Conservation (phyloP, 2,888 invertebrate species). For the Aphodius sticticus region DNA sequence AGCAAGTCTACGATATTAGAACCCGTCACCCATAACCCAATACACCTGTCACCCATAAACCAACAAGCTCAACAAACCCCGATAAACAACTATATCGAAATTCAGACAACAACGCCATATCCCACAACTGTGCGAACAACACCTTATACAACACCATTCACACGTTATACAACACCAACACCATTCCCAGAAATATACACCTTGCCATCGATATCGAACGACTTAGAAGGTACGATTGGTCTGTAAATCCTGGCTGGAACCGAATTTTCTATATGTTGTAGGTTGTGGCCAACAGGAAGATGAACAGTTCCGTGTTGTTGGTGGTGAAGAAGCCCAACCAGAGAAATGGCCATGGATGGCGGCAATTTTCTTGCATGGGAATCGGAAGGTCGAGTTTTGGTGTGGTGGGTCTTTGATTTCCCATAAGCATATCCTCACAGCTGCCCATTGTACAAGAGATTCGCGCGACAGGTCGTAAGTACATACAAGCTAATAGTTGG, state of each 20-base stretch:
- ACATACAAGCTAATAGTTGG: neutral
- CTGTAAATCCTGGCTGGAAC: neutral
- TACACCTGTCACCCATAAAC: conserved; percentile 10
- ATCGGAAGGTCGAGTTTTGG: conserved; percentile 88
- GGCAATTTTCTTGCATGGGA: conserved; percentile 88
- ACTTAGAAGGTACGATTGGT: conserved; percentile 40
- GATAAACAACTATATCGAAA: neutral
- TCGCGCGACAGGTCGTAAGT: conserved; percentile 84
- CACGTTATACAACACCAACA: conserved; percentile 5
- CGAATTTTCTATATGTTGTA: conserved; percentile 58
- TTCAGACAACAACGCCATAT: conserved; percentile 49
- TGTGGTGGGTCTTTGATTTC: conserved; percentile 91
- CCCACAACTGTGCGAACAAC: conserved; percentile 37
- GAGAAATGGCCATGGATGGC: conserved; percentile 98
- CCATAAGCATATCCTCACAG: conserved; percentile 82
- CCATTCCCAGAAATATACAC: conserved; percentile 30
- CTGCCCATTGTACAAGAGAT: conserved; percentile 93
- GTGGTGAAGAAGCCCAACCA: conserved; percentile 83
- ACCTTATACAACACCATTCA: conserved; percentile 15
- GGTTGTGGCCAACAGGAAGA: conserved; percentile 86
- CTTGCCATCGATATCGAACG: conserved; percentile 40
- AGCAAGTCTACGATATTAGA: conserved; percentile 56
- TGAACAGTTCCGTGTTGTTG: conserved; percentile 88
- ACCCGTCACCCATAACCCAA: conserved; percentile 5
- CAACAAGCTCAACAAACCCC: conserved; percentile 25